A percentile compares a stretch with the other conserved stretches of the same genome.
Evolutionary conservation across 2,113 vertebrate genomes (phyloP).

Genomic region (Ursus arctos): DNA sequence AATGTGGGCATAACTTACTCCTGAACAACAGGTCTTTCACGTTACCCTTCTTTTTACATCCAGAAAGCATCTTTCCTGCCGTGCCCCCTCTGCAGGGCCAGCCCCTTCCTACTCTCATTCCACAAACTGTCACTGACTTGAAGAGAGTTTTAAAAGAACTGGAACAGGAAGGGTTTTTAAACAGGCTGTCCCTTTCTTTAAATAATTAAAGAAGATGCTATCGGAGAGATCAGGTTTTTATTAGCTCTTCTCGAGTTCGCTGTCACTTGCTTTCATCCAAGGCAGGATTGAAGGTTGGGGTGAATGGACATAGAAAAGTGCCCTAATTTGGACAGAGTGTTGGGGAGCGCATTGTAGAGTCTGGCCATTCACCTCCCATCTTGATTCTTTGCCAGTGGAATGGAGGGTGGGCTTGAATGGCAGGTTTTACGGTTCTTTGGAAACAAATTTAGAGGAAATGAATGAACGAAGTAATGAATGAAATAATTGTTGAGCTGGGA

Average conservation of each 20-base stretch:
- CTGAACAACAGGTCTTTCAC: background rate
- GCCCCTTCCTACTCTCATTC: background rate
- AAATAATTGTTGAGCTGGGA: conserved; percentile 71
- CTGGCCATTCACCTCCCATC: background rate
- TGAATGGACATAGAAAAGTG: background rate
- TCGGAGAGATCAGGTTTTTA: conserved; percentile 77
- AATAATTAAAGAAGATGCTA: conserved; percentile 84
- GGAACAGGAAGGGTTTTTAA: conserved; percentile 77
- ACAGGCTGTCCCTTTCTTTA: conserved; percentile 71
- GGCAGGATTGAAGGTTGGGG: conserved; percentile 48
- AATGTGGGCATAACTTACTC: background rate
- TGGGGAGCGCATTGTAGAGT: background rate
- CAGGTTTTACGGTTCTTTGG: conserved; percentile 63
- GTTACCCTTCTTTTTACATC: background rate
- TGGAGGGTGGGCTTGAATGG: conserved; percentile 63
- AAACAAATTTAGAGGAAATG: conserved; percentile 73
- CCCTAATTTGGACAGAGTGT: background rate
- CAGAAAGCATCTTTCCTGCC: background rate
- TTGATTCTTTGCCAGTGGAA: conserved; percentile 49
- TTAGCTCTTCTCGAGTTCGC: conserved; percentile 72
- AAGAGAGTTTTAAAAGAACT: conserved; percentile 71
- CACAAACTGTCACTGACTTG: background rate
- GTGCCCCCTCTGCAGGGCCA: background rate
- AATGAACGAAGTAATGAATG: conserved; percentile 77
- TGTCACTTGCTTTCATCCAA: conserved; percentile 60